Evolutionary conservation across 2,797 vertebrate species (phyloP).

Genomic region (Scolopax bukidnonensis): DNA sequence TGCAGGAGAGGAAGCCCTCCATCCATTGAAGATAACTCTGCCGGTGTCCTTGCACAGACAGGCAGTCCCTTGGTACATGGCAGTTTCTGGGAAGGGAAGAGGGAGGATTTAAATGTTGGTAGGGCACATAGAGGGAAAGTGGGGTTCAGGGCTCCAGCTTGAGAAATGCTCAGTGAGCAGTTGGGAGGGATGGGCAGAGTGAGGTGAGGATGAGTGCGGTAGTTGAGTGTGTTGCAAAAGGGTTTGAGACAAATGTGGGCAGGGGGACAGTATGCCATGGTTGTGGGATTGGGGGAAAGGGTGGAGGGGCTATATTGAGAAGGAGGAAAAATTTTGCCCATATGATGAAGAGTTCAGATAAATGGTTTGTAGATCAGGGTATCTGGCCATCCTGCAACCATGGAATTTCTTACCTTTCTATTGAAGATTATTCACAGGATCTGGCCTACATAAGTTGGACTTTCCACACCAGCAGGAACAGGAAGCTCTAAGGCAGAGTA

Average conservation of each 20-base stretch:
- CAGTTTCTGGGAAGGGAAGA: background rate
- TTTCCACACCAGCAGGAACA: background rate
- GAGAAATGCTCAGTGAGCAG: background rate
- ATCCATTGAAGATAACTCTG: background rate
- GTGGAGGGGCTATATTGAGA: background rate
- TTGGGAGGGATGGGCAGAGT: background rate
- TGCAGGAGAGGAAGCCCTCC: background rate
- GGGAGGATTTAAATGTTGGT: accelerated
- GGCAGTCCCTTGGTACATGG: accelerated
- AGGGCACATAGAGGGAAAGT: background rate
- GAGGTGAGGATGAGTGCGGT: background rate
- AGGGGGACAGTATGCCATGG: background rate
- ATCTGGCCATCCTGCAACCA: background rate
- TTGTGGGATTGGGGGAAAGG: background rate
- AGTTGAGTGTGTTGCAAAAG: background rate
- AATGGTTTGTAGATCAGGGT: background rate
- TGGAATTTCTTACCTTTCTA: background rate
- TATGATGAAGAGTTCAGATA: background rate
- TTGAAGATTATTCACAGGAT: background rate
- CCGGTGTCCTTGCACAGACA: background rate
- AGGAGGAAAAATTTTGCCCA: background rate
- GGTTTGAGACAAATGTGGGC: background rate
- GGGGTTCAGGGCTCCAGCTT: background rate
- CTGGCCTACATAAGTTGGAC: background rate
- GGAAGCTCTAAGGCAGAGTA: background rate